These are phyloP conservation scores for Hepsetus odoe DNA, from an alignment of 2,113 vertebrate genomes.

Conservation along the genomic window DNA sequence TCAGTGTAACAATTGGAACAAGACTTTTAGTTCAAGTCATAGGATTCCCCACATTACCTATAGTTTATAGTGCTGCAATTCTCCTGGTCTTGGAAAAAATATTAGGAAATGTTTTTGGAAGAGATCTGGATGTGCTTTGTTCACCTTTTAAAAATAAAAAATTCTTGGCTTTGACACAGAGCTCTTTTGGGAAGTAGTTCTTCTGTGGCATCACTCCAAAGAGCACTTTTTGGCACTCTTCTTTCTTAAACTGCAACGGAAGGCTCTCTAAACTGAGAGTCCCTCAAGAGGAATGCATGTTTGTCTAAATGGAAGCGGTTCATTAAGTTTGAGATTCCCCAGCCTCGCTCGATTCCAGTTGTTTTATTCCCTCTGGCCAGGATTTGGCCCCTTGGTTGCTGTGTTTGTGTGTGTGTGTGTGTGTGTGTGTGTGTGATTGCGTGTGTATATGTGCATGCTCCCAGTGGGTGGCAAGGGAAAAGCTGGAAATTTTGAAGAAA, in stretches of 20 bases:
- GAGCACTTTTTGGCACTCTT: not conserved
- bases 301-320: conserved; percentile 37
- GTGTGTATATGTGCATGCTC: too few species aligned
- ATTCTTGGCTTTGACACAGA: too few species aligned
- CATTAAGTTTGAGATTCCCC: conserved; percentile 31
- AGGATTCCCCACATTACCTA: too few species aligned
- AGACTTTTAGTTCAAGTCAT: too few species aligned
- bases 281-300: conserved; percentile 24
- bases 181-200: not conserved
- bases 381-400: not conserved
- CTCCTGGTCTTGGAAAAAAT: conserved; percentile 17
- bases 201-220: not conserved
- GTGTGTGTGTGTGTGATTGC: too few species aligned
- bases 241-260: not conserved
- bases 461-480: conserved; percentile 36
- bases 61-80: not conserved
- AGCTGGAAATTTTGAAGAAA: not conserved
- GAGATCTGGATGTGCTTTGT: too few species aligned
- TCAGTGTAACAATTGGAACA: too few species aligned
- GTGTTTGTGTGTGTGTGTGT: too few species aligned
- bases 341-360: conserved; percentile 18
- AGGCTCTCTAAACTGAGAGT: conserved; percentile 27
- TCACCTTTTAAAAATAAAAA: too few species aligned
- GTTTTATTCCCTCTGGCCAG: conserved; percentile 26
- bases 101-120: too few species aligned